phyloP scores from a whole-genome alignment of 2,888 invertebrate genomes.

The Parnassius glacialis region DNA sequence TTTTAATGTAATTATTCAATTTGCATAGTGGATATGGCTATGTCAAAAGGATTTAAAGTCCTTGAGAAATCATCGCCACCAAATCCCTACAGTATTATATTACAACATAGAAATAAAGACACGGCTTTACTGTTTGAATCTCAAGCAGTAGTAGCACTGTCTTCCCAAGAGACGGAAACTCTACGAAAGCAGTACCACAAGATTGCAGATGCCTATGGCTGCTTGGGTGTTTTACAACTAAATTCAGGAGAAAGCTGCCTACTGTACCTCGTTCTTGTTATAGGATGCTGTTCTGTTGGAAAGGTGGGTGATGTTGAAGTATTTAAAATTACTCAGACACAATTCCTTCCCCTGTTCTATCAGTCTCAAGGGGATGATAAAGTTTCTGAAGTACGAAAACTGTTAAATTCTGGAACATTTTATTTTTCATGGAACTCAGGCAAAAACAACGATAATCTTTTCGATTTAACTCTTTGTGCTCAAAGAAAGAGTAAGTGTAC shows the following conservation, averaged over 20 bases:
- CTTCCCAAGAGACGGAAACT: constrained; percentile 92
- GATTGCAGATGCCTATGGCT: constrained; percentile 96
- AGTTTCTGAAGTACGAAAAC: constrained; percentile 86
- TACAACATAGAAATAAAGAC: constrained; percentile 93
- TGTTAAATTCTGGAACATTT: constrained; percentile 98
- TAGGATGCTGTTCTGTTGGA: constrained; percentile 97
- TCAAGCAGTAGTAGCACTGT: constrained; percentile 93
- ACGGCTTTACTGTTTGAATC: constrained; percentile 95
- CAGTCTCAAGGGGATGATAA: constrained; percentile 82
- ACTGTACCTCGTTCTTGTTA: constrained; percentile 94
- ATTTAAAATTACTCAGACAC: constrained; percentile 95
- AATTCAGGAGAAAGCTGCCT: constrained; percentile 92
- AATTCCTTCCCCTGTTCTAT: constrained; percentile 92
- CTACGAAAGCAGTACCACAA: constrained; percentile 94
- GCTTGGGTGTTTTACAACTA: constrained; percentile 95
- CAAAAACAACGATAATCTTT: constrained; percentile 72
- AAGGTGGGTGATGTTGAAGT: constrained; percentile 97
- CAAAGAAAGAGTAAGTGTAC: constrained; percentile 91
- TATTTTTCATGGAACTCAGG: constrained; percentile 94
- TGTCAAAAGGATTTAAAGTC: constrained; percentile 96
- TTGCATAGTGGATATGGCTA: constrained; percentile 85
- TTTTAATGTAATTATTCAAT: constrained; percentile 39
- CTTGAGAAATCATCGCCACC: constrained; percentile 93
- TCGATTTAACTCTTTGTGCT: constrained; percentile 97
- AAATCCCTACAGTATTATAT: constrained; percentile 92